Evolutionary conservation across 2,888 invertebrate species (phyloP), one percentile per base, ranked within the genome.

Genomic region (Leucophenga maculata): DNA sequence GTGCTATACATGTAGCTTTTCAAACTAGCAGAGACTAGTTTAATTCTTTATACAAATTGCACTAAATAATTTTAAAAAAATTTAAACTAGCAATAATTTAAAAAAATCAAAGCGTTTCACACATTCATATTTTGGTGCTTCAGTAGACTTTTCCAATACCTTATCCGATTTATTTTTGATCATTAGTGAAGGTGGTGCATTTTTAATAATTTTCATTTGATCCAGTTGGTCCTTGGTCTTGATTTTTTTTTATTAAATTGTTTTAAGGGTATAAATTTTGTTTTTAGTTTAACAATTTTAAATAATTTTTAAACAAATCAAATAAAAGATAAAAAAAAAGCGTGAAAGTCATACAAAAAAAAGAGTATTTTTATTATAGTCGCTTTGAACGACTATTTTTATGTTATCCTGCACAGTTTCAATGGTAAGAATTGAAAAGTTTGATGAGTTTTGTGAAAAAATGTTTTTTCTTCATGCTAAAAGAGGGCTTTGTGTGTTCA

Each of bases 121-220:
- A 54, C 8, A 22, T 26, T 14, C 8, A 55, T 26, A 22, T 26
- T 39, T 39, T 39, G 39, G 3, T 39, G 39, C 11, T 39, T 39
- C 1, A 11, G 9, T 22, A 9, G 3, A 74, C 70, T 55, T 74
- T 65, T 68, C 76, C 80, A 88, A 90, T 91, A 95, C 95, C 95
- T 95, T 94, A 86, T 93, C 94, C 22, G 95, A 95, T 89, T 94
- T 94, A 87, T 93, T 94, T 91, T 93, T 95, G 89, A 93, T 92
- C 89, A 94, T 90, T 91, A 95, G 93, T 79, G 95, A 96, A 66
- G 96, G 95, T 83, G 95, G 95, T 77, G 95, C 95, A 91, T 94
- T 93, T 89, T 95, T 92, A 82, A 96, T 92, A 86, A 93, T 92
- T 89, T 94, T 92, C 90, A 96, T 92, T 88, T 93, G 92, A 87